These are phyloP conservation scores for Anagrus nilaparvatae DNA, from an alignment of 1,140 invertebrate genomes.

Conservation along the genomic window DNA sequence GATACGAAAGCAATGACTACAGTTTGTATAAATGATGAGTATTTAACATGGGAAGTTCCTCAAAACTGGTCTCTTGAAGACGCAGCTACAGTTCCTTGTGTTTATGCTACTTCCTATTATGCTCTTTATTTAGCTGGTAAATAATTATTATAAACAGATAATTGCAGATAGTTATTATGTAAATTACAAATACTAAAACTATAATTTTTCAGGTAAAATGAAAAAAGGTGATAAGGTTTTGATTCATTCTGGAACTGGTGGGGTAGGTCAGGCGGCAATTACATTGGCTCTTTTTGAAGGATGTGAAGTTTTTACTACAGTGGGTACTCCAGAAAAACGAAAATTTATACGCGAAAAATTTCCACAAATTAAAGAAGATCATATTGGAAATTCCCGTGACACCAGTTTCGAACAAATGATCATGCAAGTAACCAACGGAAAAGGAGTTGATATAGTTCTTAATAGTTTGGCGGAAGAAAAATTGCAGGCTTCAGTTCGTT, in stretches of 20 bases:
- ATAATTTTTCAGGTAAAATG: conserved; percentile 31
- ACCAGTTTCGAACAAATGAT: conserved; percentile 61
- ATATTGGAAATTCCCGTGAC: conserved; percentile 65
- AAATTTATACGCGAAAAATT: conserved; percentile 56
- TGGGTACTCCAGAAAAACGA: conserved; percentile 59
- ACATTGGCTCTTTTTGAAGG: conserved; percentile 51
- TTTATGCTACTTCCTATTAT: conserved; percentile 77
- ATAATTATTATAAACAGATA: background rate
- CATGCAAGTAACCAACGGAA: conserved; percentile 47
- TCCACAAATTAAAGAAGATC: conserved; percentile 52
- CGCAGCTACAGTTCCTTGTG: conserved; percentile 78
- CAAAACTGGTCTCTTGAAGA: conserved; percentile 75
- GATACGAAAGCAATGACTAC: conserved; percentile 49
- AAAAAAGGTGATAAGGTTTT: conserved; percentile 53
- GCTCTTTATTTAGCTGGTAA: conserved; percentile 50
- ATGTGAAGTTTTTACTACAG: conserved; percentile 61
- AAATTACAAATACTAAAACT: background rate
- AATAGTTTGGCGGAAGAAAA: conserved; percentile 74
- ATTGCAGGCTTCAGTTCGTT: conserved; percentile 65
- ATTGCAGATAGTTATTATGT: background rate
- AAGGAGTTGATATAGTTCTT: conserved; percentile 66
- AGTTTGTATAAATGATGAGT: conserved; percentile 45
- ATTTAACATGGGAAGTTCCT: conserved; percentile 68
- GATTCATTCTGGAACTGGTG: conserved; percentile 68
- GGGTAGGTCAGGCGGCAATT: conserved; percentile 73